A percentile compares a stretch with the other conserved stretches of the same genome.
These are phyloP conservation scores for Hemiscyllium ocellatum DNA, from an alignment of 2,113 vertebrate genomes.

Conservation along the genomic window DNA sequence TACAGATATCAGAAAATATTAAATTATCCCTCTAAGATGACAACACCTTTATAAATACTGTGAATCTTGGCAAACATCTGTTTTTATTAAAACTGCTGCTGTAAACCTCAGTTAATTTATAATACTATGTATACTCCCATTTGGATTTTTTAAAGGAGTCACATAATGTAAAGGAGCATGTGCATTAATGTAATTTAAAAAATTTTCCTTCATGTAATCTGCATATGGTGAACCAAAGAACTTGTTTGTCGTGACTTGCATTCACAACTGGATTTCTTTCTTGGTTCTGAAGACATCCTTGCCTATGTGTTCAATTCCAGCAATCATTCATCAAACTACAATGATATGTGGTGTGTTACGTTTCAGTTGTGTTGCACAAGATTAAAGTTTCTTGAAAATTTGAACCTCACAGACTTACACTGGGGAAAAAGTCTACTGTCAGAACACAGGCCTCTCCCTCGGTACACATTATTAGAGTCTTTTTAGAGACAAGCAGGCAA, in stretches of 20 bases:
- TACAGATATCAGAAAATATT: neutral
- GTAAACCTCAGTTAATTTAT: neutral
- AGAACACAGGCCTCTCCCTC: slow-evolving; percentile 75
- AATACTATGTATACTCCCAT: neutral
- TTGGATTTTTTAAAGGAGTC: neutral
- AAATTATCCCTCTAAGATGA: neutral
- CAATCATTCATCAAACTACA: neutral
- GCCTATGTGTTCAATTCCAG: neutral
- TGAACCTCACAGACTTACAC: slow-evolving; percentile 52
- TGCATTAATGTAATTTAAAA: neutral
- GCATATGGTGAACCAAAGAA: neutral
- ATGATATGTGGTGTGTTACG: neutral
- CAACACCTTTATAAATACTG: slow-evolving; percentile 4
- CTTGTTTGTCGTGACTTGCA: neutral
- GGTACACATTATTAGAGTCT: slow-evolving; percentile 86
- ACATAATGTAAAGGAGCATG: neutral
- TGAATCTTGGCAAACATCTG: neutral
- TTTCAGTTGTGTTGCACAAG: slow-evolving; percentile 30
- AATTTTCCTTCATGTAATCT: neutral
- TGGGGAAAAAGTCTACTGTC: slow-evolving; percentile 66
- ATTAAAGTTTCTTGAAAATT: slow-evolving; percentile 38
- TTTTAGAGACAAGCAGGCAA: slow-evolving; percentile 89
- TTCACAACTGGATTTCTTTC: neutral
- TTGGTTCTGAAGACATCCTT: neutral
- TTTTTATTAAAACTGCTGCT: neutral